A percentile compares a stretch with the other conserved stretches of the same genome.
These are phyloP conservation scores for Cariama cristata DNA, from an alignment of 2,113 vertebrate species.

Conservation along the genomic window DNA sequence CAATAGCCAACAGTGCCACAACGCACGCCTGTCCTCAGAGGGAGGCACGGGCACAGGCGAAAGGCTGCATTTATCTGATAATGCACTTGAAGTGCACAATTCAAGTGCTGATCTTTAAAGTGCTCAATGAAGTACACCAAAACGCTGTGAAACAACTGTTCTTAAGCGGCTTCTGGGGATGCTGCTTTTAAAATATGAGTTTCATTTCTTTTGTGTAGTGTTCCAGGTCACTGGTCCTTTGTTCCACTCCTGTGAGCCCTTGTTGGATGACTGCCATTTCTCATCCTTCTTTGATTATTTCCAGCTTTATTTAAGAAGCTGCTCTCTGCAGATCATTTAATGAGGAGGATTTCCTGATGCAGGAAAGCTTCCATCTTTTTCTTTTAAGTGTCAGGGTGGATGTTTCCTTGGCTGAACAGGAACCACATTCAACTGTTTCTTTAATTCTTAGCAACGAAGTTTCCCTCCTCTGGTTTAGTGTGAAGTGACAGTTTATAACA, in stretches of 20 bases:
- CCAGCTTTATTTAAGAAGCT: neutral
- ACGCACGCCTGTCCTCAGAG: rapidly evolving
- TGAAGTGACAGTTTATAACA: neutral
- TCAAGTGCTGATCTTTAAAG: neutral
- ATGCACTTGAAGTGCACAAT: neutral
- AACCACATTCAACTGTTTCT: neutral
- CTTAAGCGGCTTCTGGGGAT: neutral
- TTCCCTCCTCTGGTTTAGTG: neutral
- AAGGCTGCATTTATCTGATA: rapidly evolving
- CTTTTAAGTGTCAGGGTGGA: neutral
- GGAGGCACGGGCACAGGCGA: rapidly evolving
- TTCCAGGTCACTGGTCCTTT: conserved; percentile 13
- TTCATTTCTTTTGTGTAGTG: neutral
- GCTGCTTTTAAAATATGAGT: neutral
- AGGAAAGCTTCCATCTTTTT: neutral
- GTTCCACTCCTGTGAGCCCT: neutral
- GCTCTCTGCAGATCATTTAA: neutral
- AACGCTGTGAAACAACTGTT: neutral
- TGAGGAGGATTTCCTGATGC: conserved; percentile 9
- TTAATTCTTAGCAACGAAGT: neutral
- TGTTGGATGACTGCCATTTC: neutral
- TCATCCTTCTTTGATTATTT: neutral
- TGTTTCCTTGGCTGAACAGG: neutral
- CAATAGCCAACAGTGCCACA: neutral
- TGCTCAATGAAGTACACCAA: neutral